Conservation (phyloP, 2,797 vertebrate species). For the Remorina albescens region DNA sequence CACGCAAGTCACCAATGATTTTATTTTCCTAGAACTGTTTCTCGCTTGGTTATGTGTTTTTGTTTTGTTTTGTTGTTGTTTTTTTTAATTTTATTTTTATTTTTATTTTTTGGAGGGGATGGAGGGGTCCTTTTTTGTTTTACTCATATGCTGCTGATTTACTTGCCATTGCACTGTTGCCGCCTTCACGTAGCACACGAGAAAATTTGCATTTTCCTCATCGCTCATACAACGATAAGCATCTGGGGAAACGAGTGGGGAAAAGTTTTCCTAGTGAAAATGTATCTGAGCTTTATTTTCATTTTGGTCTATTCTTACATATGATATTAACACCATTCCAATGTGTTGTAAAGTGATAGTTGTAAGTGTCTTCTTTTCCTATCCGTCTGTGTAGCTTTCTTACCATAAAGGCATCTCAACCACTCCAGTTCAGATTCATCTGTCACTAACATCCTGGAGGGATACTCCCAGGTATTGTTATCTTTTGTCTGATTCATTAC, state of each 20-base stretch:
- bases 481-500: background rate
- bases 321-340: background rate
- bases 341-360: background rate
- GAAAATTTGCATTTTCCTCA: constrained; percentile 3
- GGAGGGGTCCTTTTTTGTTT: too few relatives aligned
- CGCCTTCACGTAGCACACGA: background rate
- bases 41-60: background rate
- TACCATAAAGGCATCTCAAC: constrained; percentile 77
- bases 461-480: constrained; percentile 80
- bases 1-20: constrained; percentile 14
- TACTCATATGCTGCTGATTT: background rate
- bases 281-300: background rate
- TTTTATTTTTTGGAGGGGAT: too few relatives aligned
- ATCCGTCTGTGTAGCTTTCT: constrained; percentile 68
- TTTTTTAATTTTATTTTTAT: too few relatives aligned
- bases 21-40: background rate
- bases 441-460: constrained; percentile 82
- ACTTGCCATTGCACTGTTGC: background rate
- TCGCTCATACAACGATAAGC: background rate
- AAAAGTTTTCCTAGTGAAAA: background rate
- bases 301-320: background rate
- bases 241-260: background rate
- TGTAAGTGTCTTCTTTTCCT: constrained; percentile 16
- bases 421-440: constrained; percentile 70
- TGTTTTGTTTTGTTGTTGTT: too few relatives aligned